A percentile compares a stretch with the other conserved stretches of the same genome.
Conservation (phyloP, 2,888 invertebrate species). For the Sepiola atlantica region DNA sequence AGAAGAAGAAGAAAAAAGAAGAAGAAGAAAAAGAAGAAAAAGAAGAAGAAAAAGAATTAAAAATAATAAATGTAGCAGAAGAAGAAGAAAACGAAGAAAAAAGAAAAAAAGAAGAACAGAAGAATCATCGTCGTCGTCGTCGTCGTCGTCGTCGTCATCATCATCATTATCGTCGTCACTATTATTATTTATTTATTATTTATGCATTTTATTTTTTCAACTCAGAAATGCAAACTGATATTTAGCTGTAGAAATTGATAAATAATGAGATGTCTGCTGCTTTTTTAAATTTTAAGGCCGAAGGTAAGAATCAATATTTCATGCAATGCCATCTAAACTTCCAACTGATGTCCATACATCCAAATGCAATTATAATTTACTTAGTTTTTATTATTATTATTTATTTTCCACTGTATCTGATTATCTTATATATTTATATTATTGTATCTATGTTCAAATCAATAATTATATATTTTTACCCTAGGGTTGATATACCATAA, state of each 20-base stretch:
- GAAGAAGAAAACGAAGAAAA: too few species aligned
- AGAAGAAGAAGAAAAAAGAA: too few species aligned
- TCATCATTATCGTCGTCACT: too few species aligned
- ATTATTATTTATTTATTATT: neutral
- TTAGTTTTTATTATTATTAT: neutral
- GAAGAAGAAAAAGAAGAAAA: too few species aligned
- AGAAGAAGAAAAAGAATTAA: too few species aligned
- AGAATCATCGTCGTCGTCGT: too few species aligned
- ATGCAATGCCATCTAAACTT: neutral
- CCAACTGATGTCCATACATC: neutral
- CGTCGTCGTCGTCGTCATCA: too few species aligned
- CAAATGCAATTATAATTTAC: slow-evolving; percentile 32
- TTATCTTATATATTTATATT: neutral
- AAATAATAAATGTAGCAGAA: too few species aligned
- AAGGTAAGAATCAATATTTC: slow-evolving; percentile 12
- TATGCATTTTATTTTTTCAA: neutral
- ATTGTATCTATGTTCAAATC: neutral
- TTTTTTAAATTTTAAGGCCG: neutral
- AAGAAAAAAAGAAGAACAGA: too few species aligned
- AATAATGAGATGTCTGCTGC: slow-evolving; percentile 2
- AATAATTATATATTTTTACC: neutral
- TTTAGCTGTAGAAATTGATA: neutral
- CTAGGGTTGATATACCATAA: too few species aligned
- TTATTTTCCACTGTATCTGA: neutral
- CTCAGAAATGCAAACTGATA: neutral